These are phyloP conservation scores for Tetheella fluctuosa DNA, from an alignment of 2,888 invertebrate species.

Conservation along the genomic window DNA sequence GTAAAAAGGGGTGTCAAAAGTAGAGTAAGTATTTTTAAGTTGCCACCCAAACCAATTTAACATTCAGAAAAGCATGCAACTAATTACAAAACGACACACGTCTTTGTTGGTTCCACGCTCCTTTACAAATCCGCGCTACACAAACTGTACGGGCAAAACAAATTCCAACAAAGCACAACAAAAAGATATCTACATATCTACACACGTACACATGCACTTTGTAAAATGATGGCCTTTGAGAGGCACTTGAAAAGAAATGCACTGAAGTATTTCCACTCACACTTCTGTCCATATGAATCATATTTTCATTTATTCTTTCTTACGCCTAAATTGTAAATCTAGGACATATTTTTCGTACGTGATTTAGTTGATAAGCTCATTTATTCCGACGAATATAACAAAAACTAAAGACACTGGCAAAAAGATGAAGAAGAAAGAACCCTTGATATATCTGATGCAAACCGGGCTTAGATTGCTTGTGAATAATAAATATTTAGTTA, in stretches of 20 bases:
- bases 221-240: slow-evolving; percentile 24
- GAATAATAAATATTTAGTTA: neutral
- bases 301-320: slow-evolving; percentile 18
- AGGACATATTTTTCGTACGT: neutral
- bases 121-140: neutral
- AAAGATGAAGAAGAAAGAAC: neutral
- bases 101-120: neutral
- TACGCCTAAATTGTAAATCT: neutral
- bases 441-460: neutral
- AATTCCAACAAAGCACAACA: slow-evolving; percentile 11
- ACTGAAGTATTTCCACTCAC: slow-evolving; percentile 15
- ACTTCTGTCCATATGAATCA: slow-evolving; percentile 11
- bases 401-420: neutral
- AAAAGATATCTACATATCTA: neutral
- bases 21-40: neutral
- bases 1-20: too few species aligned
- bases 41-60: neutral
- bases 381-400: neutral
- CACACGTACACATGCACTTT: slow-evolving; percentile 18
- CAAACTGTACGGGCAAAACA: slow-evolving; percentile 13
- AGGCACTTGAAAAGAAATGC: slow-evolving; percentile 26
- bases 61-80: neutral
- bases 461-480: neutral
- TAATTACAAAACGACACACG: neutral
- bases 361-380: neutral